A percentile compares a stretch with the other conserved stretches of the same genome.
phyloP scores from a whole-genome alignment of 2,797 vertebrate genomes.

The Rhincodon typus region DNA sequence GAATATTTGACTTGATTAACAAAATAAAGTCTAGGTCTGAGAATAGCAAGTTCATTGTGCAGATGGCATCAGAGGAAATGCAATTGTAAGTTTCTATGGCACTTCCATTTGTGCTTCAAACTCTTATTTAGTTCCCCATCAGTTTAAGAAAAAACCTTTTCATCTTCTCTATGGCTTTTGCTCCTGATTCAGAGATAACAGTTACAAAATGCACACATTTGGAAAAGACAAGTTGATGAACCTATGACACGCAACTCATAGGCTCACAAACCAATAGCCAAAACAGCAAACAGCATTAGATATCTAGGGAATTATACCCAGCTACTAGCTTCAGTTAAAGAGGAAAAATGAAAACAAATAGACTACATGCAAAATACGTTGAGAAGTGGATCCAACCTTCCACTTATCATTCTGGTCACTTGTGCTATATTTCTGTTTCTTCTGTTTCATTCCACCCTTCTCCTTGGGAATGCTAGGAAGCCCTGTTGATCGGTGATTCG shows the following conservation, averaged over 20 bases:
- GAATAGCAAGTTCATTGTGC: neutral
- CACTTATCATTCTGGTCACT: conserved; percentile 15
- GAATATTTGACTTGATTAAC: neutral
- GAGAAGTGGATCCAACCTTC: neutral
- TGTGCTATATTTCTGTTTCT: neutral
- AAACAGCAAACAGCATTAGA: neutral
- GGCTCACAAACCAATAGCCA: neutral
- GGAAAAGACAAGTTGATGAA: neutral
- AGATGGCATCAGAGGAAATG: neutral
- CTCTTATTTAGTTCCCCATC: neutral
- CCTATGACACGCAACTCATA: neutral
- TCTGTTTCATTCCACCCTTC: neutral
- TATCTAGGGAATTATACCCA: neutral
- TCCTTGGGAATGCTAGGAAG: neutral
- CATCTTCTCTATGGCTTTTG: neutral
- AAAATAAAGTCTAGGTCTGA: neutral
- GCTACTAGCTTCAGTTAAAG: neutral
- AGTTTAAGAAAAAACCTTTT: neutral
- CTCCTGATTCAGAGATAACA: neutral
- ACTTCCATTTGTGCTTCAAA: neutral
- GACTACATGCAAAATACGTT: neutral
- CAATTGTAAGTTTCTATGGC: neutral
- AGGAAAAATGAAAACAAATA: neutral
- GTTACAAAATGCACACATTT: neutral
- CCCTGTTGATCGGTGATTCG: neutral